phyloP scores from a whole-genome alignment of 2,888 invertebrate genomes.

The Aquatica leii region DNA sequence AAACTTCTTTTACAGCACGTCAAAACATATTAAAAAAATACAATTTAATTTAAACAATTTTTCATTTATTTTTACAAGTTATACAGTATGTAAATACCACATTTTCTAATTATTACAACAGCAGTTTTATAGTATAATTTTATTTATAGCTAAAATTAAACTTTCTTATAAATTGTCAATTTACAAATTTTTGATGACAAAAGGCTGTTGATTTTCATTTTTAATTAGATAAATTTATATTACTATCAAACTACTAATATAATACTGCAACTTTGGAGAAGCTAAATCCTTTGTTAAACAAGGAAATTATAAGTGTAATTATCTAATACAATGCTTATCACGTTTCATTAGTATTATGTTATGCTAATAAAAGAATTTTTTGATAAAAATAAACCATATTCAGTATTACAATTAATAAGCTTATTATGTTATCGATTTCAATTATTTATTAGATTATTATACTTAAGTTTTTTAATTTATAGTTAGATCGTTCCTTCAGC shows the following conservation, averaged over 20 bases:
- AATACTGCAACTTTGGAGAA: constrained; percentile 21
- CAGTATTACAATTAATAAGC: background rate
- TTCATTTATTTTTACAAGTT: constrained; percentile 1
- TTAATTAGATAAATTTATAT: constrained; percentile 5
- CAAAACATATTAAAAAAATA: background rate
- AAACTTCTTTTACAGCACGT: no score
- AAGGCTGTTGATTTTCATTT: background rate
- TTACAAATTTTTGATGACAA: constrained; percentile 15
- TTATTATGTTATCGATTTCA: background rate
- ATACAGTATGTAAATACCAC: constrained; percentile 8
- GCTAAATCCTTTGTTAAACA: background rate
- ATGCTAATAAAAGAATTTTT: constrained; percentile 4
- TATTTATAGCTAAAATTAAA: constrained; percentile 5
- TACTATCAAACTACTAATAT: constrained; percentile 25
- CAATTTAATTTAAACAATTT: background rate
- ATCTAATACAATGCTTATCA: constrained; percentile 8
- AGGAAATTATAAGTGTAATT: background rate
- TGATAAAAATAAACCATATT: background rate
- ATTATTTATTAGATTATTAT: background rate
- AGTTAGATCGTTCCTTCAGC: no score
- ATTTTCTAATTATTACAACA: constrained; percentile 4
- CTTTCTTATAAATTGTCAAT: constrained; percentile 18
- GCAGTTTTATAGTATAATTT: background rate
- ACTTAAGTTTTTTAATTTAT: no score
- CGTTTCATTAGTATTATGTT: constrained; percentile 5